Base-by-base conservation (phyloP, 2,113 vertebrate genomes). In the Prunella himalayana region DNA sequence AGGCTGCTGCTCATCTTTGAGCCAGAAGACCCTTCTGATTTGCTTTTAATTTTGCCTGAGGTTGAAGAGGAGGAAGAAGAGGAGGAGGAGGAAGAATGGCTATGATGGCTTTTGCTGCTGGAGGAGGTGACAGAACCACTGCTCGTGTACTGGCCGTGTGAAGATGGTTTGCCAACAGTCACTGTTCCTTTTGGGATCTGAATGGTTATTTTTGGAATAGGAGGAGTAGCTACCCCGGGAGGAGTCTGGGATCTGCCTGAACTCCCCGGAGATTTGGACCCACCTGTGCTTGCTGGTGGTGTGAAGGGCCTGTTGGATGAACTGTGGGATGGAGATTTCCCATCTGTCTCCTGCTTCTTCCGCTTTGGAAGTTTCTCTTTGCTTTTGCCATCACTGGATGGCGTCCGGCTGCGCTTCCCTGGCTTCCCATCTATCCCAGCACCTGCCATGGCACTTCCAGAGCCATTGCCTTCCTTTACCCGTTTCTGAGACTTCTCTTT, bases 171-270 rank as follows among this genome's bases (percentile, higher is more conserved):
- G 33, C 99, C 99, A 30, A 99, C 99, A 91, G 98, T 99, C 96
- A 99, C 98, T 1, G 99, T 99, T 61, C 99, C 99, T 97, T 99
- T 99, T 21, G 98, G 98, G 77, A 99, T 99, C 97, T 99, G 99
- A 96, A 99, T 99, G 30, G 99, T 99, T 82, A 99, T 99, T 98
- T 99, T 99, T 77, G 99, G 99, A 89, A 99, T 99, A 42, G 99
- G 99, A 80, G 99, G 99, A 60, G 99, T 99, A 53, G 99, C 99
- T 53, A 99, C 99, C 65, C 98, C 98, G 2, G 99, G 99, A 61
- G 99, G 99, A 53, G 99, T 99, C 97, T 99, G 99, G 31, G 99
- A 99, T 82, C 99, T 98, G 82, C 98, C 99, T 22, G 99, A 99
- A 94, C 98, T 99, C 89, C 99, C 99, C 4, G 99, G 99, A 88